Conservation (phyloP, 2,888 invertebrate genomes). For the Diplazon laetatorius region DNA sequence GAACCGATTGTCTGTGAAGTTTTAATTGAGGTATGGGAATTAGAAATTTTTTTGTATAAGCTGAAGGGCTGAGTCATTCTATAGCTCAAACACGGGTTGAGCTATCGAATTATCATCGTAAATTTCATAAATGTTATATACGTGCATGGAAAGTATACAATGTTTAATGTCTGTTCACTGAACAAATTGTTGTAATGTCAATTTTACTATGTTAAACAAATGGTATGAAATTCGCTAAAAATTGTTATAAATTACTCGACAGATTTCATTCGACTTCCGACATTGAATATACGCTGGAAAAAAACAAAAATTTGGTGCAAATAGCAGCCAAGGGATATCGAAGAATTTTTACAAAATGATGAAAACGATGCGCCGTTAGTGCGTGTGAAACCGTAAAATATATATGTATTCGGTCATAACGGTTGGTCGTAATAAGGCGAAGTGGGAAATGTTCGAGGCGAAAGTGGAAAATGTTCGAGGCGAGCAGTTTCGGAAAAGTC, state of each 20-base stretch:
- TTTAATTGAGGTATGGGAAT: too few relatives aligned
- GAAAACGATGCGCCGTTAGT: conserved; percentile 31
- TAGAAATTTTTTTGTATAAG: too few relatives aligned
- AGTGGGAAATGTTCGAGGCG: conserved; percentile 61
- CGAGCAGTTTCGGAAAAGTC: conserved; percentile 63
- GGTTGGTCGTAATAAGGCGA: conserved; percentile 66
- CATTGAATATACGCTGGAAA: too few relatives aligned
- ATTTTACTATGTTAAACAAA: background rate
- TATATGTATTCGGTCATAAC: conserved; percentile 52
- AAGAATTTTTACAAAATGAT: conserved; percentile 20
- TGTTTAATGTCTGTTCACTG: too few relatives aligned
- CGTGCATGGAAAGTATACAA: too few relatives aligned
- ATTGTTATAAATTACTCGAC: background rate
- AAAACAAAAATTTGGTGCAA: background rate
- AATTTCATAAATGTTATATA: too few relatives aligned
- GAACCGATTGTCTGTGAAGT: too few relatives aligned
- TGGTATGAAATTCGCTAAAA: background rate
- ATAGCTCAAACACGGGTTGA: too few relatives aligned
- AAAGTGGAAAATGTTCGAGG: too few relatives aligned
- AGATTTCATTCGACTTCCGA: background rate
- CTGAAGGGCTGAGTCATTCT: too few relatives aligned
- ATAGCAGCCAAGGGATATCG: background rate
- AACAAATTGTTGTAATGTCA: too few relatives aligned
- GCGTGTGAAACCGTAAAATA: conserved; percentile 1
- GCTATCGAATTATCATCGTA: too few relatives aligned